These are phyloP conservation scores for Baronia brevicornis DNA, from an alignment of 2,888 invertebrate genomes.

Conservation along the genomic window DNA sequence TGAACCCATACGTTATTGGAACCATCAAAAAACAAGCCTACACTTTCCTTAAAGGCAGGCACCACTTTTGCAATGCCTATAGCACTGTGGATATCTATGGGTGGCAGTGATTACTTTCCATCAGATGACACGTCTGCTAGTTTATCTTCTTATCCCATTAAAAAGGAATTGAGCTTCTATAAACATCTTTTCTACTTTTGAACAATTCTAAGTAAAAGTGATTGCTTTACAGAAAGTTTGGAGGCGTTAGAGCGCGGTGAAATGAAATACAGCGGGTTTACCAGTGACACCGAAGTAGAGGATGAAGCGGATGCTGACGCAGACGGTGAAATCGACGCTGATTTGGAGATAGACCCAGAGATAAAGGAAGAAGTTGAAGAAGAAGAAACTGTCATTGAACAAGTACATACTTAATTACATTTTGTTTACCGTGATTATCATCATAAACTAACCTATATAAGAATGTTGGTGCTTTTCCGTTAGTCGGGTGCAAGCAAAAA, in stretches of 20 bases:
- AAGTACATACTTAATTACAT: slow-evolving; percentile 30
- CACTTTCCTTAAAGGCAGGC: no score
- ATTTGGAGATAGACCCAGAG: slow-evolving; percentile 72
- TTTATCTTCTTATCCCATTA: no score
- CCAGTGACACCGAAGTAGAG: slow-evolving; percentile 81
- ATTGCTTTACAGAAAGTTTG: slow-evolving; percentile 77
- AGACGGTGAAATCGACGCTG: slow-evolving; percentile 72
- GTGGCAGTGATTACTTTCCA: no score
- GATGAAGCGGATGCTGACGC: slow-evolving; percentile 66
- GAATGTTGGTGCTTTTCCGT: no score
- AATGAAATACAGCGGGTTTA: slow-evolving; percentile 85
- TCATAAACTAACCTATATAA: slow-evolving; percentile 15
- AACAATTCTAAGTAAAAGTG: no score
- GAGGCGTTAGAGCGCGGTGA: slow-evolving; percentile 90
- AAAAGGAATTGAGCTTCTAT: no score
- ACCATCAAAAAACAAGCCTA: no score
- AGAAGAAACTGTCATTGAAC: slow-evolving; percentile 66
- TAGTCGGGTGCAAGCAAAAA: no score
- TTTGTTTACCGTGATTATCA: slow-evolving; percentile 8
- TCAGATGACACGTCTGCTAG: no score
- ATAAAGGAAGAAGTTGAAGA: slow-evolving; percentile 76
- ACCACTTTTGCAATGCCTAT: no score
- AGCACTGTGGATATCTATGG: no score
- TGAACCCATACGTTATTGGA: no score
- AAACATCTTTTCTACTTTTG: slow-evolving; percentile 2